These are phyloP conservation scores for Lithobius niger DNA, from an alignment of 1,140 invertebrate species.

Conservation along the genomic window DNA sequence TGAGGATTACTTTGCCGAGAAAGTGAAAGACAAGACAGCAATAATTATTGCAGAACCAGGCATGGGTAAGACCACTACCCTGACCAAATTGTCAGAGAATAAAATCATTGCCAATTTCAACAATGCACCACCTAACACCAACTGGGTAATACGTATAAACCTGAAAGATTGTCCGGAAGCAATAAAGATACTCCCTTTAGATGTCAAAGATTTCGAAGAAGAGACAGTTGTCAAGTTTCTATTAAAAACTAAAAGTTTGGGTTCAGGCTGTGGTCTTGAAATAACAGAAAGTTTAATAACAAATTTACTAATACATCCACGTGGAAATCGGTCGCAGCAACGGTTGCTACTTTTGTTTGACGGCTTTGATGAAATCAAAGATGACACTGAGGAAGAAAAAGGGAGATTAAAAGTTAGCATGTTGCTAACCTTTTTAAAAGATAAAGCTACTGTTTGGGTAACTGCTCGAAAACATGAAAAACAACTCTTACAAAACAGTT, in stretches of 20 bases:
- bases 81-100: neutral
- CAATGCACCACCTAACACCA: too few species aligned
- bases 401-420: neutral
- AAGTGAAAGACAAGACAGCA: neutral
- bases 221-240: neutral
- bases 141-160: neutral
- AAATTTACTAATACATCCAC: neutral
- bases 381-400: constrained; percentile 3
- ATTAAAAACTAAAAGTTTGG: too few species aligned
- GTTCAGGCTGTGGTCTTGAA: too few species aligned
- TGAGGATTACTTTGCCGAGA: too few species aligned
- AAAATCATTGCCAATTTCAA: too few species aligned
- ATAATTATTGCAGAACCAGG: neutral
- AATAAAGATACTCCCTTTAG: neutral
- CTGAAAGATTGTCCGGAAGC: neutral
- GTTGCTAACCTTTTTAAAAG: neutral
- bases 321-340: too few species aligned
- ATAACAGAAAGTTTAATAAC: neutral
- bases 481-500: neutral
- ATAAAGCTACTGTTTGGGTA: constrained; percentile 9
- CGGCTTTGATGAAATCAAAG: constrained; percentile 12
- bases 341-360: constrained; percentile 11
- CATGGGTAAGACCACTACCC: neutral
- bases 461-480: neutral
- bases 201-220: neutral